These are phyloP conservation scores for Drosophila barbarae DNA, from an alignment of 2,888 invertebrate species.

Conservation along the genomic window DNA sequence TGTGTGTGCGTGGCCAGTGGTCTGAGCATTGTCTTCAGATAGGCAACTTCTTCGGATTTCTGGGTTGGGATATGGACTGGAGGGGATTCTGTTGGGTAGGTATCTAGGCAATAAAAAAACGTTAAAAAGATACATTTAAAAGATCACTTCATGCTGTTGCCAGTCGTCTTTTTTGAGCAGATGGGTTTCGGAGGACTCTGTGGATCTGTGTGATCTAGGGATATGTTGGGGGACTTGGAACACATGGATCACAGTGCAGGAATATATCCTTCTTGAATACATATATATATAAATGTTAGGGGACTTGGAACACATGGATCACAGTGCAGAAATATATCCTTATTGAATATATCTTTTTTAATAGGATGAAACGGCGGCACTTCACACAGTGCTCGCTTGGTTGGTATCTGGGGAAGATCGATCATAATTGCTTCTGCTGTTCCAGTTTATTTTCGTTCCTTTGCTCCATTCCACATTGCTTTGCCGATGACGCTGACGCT, in stretches of 20 bases:
- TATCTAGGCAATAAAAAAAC: constrained; percentile 3
- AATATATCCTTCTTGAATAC: constrained; percentile 2
- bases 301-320: constrained; percentile 12
- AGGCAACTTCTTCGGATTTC: constrained; percentile 1
- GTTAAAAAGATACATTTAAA: constrained; percentile 31
- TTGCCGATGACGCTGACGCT: constrained; percentile 6
- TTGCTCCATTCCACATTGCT: constrained; percentile 2
- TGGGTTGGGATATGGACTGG: not conserved
- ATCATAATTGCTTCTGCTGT: not conserved
- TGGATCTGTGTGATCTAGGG: constrained; percentile 4
- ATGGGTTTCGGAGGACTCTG: constrained; percentile 8
- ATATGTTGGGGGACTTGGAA: constrained; percentile 7
- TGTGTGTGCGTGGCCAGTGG: no score
- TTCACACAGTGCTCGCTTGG: not conserved
- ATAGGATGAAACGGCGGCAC: not conserved
- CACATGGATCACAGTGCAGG: constrained; percentile 11
- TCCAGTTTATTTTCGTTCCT: not conserved
- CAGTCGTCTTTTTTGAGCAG: constrained; percentile 36
- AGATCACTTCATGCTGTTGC: constrained; percentile 39
- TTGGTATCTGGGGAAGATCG: not conserved
- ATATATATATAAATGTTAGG: not conserved
- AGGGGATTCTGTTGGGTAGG: not conserved
- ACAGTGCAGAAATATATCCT: constrained; percentile 4
- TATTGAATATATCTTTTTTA: constrained; percentile 2
- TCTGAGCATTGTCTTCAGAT: constrained; percentile 5